Conservation (phyloP, 2,113 vertebrate genomes). For the Siphamia tubifer region DNA sequence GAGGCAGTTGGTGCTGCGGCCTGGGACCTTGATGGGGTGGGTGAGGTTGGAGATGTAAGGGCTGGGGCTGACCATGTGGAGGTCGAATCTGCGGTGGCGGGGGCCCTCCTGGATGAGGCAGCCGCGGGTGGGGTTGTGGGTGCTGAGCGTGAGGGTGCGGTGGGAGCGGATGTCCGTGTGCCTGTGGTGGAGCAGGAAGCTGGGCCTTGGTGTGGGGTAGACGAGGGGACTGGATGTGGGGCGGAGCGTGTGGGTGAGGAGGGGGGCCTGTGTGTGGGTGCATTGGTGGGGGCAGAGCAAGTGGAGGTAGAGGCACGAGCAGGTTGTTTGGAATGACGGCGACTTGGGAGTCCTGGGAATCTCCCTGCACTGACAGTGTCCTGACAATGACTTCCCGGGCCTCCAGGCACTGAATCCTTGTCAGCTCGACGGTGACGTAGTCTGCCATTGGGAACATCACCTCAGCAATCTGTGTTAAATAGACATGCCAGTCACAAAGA, state of each 20-base stretch:
- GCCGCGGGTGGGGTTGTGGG: slow-evolving; percentile 61
- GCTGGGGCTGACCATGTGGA: slow-evolving; percentile 79
- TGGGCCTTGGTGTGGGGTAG: slow-evolving; percentile 56
- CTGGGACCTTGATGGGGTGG: slow-evolving; percentile 66
- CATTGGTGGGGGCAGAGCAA: slow-evolving; percentile 70
- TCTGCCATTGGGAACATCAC: slow-evolving; percentile 88
- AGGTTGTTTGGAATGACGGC: slow-evolving; percentile 88
- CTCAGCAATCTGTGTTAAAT: slow-evolving; percentile 86
- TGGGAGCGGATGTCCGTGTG: slow-evolving; percentile 56
- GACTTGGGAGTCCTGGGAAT: slow-evolving; percentile 87
- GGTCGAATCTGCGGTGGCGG: slow-evolving; percentile 74
- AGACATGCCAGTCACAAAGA: no score
- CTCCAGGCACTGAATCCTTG: slow-evolving; percentile 86
- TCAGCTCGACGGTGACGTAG: slow-evolving; percentile 82
- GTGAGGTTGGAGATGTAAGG: slow-evolving; percentile 72
- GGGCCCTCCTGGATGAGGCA: slow-evolving; percentile 52
- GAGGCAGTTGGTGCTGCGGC: slow-evolving; percentile 74
- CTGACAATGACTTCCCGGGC: slow-evolving; percentile 88
- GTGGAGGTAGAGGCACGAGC: slow-evolving; percentile 86
- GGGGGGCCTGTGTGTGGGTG: slow-evolving; percentile 75
- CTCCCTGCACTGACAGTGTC: slow-evolving; percentile 92
- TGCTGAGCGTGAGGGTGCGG: slow-evolving; percentile 66
- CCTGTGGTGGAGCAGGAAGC: slow-evolving; percentile 64
- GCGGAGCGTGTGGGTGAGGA: slow-evolving; percentile 56
- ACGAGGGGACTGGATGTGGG: slow-evolving; percentile 59